These are phyloP conservation scores for Agapornis canus DNA, from an alignment of 2,797 vertebrate species.

Conservation along the genomic window DNA sequence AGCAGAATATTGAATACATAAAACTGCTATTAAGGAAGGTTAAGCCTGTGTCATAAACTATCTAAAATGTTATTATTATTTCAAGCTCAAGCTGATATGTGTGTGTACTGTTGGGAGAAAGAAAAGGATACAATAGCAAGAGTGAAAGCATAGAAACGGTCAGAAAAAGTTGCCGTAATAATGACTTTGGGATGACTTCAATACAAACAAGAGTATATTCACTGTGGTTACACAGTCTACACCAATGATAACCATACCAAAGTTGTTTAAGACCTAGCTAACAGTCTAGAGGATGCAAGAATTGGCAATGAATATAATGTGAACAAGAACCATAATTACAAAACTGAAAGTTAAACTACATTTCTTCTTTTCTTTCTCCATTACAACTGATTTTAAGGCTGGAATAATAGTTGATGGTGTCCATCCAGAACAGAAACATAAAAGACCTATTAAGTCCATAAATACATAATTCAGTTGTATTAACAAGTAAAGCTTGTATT, in stretches of 20 bases:
- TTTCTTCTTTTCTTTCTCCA: background rate
- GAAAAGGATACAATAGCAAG: background rate
- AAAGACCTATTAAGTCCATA: background rate
- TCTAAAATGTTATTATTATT: constrained; percentile 50
- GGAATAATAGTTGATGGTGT: background rate
- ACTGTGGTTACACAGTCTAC: background rate
- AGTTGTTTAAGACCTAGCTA: background rate
- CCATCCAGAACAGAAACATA: background rate
- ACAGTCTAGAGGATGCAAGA: background rate
- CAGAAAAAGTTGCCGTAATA: background rate
- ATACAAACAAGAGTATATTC: background rate
- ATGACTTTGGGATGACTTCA: background rate
- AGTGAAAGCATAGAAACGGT: background rate
- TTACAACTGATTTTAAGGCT: background rate
- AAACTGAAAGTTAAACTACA: background rate
- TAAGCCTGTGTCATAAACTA: constrained; percentile 53
- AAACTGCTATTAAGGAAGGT: constrained; percentile 51
- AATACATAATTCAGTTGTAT: background rate
- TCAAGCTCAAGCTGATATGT: background rate
- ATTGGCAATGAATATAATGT: background rate
- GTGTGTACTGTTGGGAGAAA: background rate
- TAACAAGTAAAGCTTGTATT: background rate
- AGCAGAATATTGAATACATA: constrained; percentile 23
- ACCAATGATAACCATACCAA: background rate
- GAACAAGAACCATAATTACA: background rate